Evolutionary conservation across 2,888 invertebrate genomes (phyloP).

Genomic region (Acleris holmiana): DNA sequence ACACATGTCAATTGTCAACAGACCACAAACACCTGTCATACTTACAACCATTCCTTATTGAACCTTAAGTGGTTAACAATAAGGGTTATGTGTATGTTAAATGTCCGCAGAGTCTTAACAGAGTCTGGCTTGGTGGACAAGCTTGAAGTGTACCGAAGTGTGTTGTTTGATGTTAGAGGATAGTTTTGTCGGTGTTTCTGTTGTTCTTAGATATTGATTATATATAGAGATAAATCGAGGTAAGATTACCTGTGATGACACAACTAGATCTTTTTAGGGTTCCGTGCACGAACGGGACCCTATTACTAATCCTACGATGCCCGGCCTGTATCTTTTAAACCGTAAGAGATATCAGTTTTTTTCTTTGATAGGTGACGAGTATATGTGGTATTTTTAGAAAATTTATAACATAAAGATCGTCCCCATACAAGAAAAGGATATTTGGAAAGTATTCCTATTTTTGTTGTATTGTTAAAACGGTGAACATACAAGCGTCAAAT

Average conservation of each 20-base stretch:
- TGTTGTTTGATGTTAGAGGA: slow-evolving; percentile 23
- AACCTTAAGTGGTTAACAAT: neutral
- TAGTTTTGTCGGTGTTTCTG: slow-evolving; percentile 26
- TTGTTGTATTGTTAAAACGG: too few relatives aligned
- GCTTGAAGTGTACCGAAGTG: slow-evolving; percentile 33
- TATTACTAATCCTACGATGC: too few relatives aligned
- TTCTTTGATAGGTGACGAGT: too few relatives aligned
- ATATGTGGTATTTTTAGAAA: too few relatives aligned
- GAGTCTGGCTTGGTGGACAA: slow-evolving; percentile 1
- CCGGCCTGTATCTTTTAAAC: too few relatives aligned
- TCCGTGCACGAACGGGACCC: too few relatives aligned
- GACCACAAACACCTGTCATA: neutral
- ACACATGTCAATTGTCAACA: slow-evolving; percentile 71
- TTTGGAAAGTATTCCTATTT: too few relatives aligned
- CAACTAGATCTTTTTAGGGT: too few relatives aligned
- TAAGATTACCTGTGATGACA: neutral
- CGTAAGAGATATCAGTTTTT: too few relatives aligned
- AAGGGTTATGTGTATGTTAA: slow-evolving; percentile 38
- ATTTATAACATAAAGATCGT: too few relatives aligned
- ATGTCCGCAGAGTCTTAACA: slow-evolving; percentile 10
- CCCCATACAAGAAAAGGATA: too few relatives aligned
- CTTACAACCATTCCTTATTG: slow-evolving; percentile 32
- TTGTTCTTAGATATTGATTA: neutral
- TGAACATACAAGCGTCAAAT: too few relatives aligned
- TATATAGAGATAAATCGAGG: neutral